A percentile compares a stretch with the other conserved stretches of the same genome.
These are phyloP conservation scores for Anoplius nigerrimus DNA, from an alignment of 2,888 invertebrate genomes.

Conservation along the genomic window DNA sequence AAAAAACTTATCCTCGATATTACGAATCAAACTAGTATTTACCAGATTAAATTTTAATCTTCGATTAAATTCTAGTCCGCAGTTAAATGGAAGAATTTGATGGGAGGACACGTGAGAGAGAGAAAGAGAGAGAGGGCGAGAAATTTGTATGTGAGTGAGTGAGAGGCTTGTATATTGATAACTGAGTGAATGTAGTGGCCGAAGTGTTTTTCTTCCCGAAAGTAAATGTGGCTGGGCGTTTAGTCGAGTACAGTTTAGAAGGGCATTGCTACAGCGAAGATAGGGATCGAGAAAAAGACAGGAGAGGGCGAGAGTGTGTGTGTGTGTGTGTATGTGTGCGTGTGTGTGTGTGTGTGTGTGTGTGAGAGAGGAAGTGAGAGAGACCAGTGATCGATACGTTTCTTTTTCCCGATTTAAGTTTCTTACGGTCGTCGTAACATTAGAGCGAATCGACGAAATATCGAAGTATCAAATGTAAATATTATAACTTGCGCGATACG, in stretches of 20 bases:
- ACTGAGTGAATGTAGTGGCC: conserved; percentile 12
- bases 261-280: conserved; percentile 62
- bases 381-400: conserved; percentile 64
- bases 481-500: conserved; percentile 8
- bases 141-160: conserved; percentile 18
- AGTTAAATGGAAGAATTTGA: conserved; percentile 55
- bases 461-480: conserved; percentile 37
- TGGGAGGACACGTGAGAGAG: conserved; percentile 35
- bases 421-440: conserved; percentile 51
- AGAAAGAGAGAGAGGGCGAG: conserved; percentile 24
- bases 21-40: conserved; percentile 73
- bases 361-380: too few species aligned
- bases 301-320: too few species aligned
- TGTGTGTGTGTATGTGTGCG: too few species aligned
- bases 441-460: conserved; percentile 25
- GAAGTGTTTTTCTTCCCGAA: not conserved
- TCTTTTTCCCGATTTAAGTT: conserved; percentile 44
- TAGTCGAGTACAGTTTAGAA: conserved; percentile 37
- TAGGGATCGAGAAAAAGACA: too few species aligned
- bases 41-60: conserved; percentile 73
- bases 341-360: too few species aligned
- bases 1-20: conserved; percentile 64
- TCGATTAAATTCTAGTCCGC: conserved; percentile 73
- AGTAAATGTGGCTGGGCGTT: conserved; percentile 13
- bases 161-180: not conserved